Evolutionary conservation across 92 coral and sea anemone genomes (phyloP), one percentile per base, ranked within the genome.

Genomic region (Palythoa grandiflora): DNA sequence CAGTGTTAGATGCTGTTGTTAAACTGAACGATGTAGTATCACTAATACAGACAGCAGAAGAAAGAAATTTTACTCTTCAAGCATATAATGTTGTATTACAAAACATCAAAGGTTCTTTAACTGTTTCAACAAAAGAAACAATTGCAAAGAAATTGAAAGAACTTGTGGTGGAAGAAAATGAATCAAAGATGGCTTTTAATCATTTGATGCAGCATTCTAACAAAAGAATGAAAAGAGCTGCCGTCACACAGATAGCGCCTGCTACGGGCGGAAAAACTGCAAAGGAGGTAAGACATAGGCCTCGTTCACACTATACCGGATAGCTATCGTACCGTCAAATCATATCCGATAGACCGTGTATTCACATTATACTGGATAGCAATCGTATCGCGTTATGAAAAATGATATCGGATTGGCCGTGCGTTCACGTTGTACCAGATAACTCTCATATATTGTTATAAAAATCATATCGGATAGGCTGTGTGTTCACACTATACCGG

Each of bases 131-230:
- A 21, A 75, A 75, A 48, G 40, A 75, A 75, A 35, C 60, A 10
- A 51, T 75, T 48, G 80, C 80, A 19, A 75, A 13, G 10, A 50
- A 9, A 17, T 51, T 75, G 80, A 75, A 75, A 48, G 80, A 75
- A 50, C 80, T 47, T 21, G 60, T 75, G 15, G 59, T 75, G 47
- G 80, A 75, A 17, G 10, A 75, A 51, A 19, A 51, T 13, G 40
- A 75, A 20, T 55, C 37, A 19, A 51, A 50, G 9, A 47, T 7
- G 5, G 80, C 80, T 3, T 75, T n/a, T 9, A 75, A 75, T 4
- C 47, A 38, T 11, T n/a, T 75, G 80, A 39, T 75, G 1, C 15
- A 75, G 6, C 14, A 50, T 51, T 75, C 39, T 7, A 74, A 16
- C 80, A 20, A 12, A 6, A 75, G 80, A 75, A 14, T 39, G 9